Evolutionary conservation across 2,797 vertebrate genomes (phyloP), one percentile per base, ranked within the genome.

Genomic region (Arrhamphus sclerolepis): DNA sequence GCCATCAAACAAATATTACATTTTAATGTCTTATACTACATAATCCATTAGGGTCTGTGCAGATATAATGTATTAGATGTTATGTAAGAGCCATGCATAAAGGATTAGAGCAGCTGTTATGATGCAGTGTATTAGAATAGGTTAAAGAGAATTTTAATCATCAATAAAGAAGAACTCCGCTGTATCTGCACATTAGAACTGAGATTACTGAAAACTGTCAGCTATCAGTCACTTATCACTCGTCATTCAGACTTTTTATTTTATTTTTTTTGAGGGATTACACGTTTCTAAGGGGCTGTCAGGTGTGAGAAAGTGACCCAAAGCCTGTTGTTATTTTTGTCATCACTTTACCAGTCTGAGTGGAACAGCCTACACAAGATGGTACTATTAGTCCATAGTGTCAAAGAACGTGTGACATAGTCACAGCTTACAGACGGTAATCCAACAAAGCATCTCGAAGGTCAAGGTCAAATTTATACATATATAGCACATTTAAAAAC

Each of bases 251-350:
- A 51, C 39, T 38, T 52, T n/a, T n/a, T n/a, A n/a, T n/a, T n/a
- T n/a, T n/a, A n/a, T n/a, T n/a, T n/a, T 16, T 49, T 20, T 18
- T 51, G 44, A 55, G 34, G 10, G 28, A 11, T 44, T 34, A 20
- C 46, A 56, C 47, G 19, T 21, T 50, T 42, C 51, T 34, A 34
- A 34, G 31, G 11, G 31, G 46, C 43, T 66, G 46, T 46, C 21
- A 62, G 42, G 34, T 55, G 42, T 64, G 22, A 62, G 19, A 16
- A 40, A 9, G 19, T 58, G 59, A 62, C 49, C 49, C 62, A 21
- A 38, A 5, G 50, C 49, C 41, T 66, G 46, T 28, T 64, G 9
- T 59, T 46, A n/a, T 71, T 52, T 53, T 53, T 56, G 50, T 57
- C 24, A 22, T 49, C 16, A 38, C 56, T 70, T 51, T 49, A 51